Evolutionary conservation across 2,113 vertebrate species (phyloP).

Genomic region (Anthoscopus minutus): DNA sequence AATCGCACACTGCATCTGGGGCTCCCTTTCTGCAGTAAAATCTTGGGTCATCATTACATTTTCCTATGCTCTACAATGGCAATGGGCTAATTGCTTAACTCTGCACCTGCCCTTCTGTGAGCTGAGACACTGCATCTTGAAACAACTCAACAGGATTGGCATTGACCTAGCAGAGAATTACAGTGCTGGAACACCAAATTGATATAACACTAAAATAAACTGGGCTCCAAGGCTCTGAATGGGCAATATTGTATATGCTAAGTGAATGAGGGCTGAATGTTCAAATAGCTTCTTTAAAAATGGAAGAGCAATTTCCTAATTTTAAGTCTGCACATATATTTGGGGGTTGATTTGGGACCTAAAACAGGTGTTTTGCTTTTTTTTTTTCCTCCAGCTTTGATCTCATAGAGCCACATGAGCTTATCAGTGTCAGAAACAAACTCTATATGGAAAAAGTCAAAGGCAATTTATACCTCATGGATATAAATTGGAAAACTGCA

Average conservation of each 20-base stretch:
- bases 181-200: neutral
- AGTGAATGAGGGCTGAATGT: neutral
- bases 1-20: neutral
- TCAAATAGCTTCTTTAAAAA: conserved; percentile 1
- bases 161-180: neutral
- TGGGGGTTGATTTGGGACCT: neutral
- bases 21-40: neutral
- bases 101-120: neutral
- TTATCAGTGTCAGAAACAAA: neutral
- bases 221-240: neutral
- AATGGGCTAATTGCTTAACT: neutral
- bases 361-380: neutral
- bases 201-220: neutral
- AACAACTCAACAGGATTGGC: neutral
- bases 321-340: neutral
- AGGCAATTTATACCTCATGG: neutral
- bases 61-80: neutral
- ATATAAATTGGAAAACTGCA: neutral
- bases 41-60: neutral
- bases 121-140: neutral
- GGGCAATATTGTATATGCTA: neutral
- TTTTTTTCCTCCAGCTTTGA: neutral
- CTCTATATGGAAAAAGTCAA: neutral
- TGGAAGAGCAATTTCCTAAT: neutral
- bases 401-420: neutral